Evolutionary conservation across 1,140 invertebrate species (phyloP), one percentile per base, ranked within the genome.

Genomic region (Galleria mellonella): DNA sequence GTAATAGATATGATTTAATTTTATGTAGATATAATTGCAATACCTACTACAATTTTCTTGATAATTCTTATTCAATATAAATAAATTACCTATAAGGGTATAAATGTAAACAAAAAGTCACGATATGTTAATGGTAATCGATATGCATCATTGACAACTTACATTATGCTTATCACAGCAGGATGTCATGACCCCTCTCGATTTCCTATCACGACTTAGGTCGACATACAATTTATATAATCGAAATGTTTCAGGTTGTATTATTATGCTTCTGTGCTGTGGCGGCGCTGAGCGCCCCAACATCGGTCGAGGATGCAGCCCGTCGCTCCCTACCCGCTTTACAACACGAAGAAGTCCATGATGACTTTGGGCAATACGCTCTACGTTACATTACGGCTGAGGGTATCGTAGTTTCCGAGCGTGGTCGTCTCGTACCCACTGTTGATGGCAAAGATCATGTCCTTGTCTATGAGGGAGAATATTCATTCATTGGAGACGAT

Each of bases 371-470:
- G 0, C 51, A 53, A 27, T 76, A 60, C 57, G 54, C 67, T 10
- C 55, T 72, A 13, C 57, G 53, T 8, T 77, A 74, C 51, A 17
- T 58, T 12, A 61, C 61, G 15, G 62, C 41, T 1, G 64, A 71
- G 44, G 70, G 70, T 12, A 73, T 57, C 32, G 45, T 44, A 0
- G 36, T 69, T 8, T 14, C 31, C 12, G 67, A 73, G 47, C 41
- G 48, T 3, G 70, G 67, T 8, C 46, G 45, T 9, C 53, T 73
- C 1, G 59, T 62, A 9, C 55, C 55, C 2, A 54, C 49, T 9
- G 38, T 47, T 13, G 59, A 66, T 9, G 58, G 56, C 8, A 37
- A 29, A 7, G 60, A 54, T 29, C 41, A 63, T 32, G 64, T 66
- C 5, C 52, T 73, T 10, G 44, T 62, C 38, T 53, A 62, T 27